phyloP scores from a whole-genome alignment of 2,888 invertebrate species.

The Congeria kusceri region DNA sequence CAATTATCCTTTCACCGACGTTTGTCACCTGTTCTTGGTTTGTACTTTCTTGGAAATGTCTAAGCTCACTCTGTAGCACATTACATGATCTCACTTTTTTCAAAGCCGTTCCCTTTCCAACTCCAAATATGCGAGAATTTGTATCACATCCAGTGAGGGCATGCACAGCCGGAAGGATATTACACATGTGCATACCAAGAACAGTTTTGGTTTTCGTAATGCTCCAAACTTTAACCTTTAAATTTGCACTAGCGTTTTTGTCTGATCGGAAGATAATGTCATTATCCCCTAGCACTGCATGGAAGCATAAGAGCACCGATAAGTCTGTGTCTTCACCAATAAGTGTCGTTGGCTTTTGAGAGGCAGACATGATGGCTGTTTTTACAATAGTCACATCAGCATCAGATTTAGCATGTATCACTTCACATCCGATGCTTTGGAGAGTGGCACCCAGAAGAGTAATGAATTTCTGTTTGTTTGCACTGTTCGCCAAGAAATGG shows the following conservation, averaged over 20 bases:
- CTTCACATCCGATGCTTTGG: conserved; percentile 16
- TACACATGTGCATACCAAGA: conserved; percentile 46
- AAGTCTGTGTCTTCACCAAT: conserved; percentile 76
- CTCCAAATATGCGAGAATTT: conserved; percentile 57
- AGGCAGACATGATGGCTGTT: conserved; percentile 56
- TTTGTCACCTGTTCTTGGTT: not conserved
- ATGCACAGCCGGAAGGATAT: conserved; percentile 53
- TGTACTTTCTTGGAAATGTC: too few species aligned
- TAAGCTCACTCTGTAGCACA: not conserved
- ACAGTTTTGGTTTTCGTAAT: conserved; percentile 39
- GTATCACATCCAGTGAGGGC: conserved; percentile 67
- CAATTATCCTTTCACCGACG: conserved; percentile 1
- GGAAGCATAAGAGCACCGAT: conserved; percentile 65
- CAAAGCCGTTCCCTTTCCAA: conserved; percentile 44
- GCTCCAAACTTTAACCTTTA: conserved; percentile 47
- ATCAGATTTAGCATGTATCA: conserved; percentile 62
- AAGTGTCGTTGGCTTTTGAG: conserved; percentile 37
- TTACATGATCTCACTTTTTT: conserved; percentile 17
- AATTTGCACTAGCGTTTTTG: conserved; percentile 12
- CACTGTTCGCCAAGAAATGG: conserved; percentile 54
- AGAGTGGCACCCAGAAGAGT: conserved; percentile 46
- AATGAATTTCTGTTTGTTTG: conserved; percentile 70
- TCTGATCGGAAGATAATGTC: conserved; percentile 56
- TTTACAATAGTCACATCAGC: conserved; percentile 68
- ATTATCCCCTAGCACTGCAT: conserved; percentile 30